Evolutionary conservation across 2,888 invertebrate species (phyloP).

Genomic region (Phymatocera aterrima): DNA sequence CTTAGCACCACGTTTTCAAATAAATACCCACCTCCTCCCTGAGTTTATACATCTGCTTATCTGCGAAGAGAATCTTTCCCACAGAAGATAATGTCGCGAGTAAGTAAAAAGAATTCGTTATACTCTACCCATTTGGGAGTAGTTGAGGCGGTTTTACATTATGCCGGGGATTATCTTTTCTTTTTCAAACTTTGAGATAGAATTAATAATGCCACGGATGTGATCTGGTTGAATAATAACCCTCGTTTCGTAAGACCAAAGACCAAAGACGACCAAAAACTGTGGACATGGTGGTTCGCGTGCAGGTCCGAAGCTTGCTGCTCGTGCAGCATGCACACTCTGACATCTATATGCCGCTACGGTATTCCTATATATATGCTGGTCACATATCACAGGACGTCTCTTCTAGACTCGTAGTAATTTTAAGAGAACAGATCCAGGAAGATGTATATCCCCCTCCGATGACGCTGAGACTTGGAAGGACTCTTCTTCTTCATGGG

Average conservation of each 20-base stretch:
- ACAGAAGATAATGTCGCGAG: slow-evolving; percentile 14
- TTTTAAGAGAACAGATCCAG: slow-evolving; percentile 42
- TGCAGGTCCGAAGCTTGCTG: background rate
- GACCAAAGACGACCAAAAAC: slow-evolving; percentile 9
- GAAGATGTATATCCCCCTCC: slow-evolving; percentile 38
- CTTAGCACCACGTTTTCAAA: background rate
- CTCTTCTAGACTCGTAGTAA: slow-evolving; percentile 43
- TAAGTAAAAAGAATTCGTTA: slow-evolving; percentile 25
- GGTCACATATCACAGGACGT: slow-evolving; percentile 43
- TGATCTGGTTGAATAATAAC: slow-evolving; percentile 35
- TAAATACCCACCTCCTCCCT: slow-evolving; percentile 4
- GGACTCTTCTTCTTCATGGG: slow-evolving; percentile 36
- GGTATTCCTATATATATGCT: slow-evolving; percentile 34
- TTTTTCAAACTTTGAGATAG: slow-evolving; percentile 18
- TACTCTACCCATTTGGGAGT: background rate
- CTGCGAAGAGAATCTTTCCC: slow-evolving; percentile 29
- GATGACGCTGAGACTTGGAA: slow-evolving; percentile 15
- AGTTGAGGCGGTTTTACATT: background rate
- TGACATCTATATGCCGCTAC: slow-evolving; percentile 5
- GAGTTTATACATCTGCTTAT: slow-evolving; percentile 4
- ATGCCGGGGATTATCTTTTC: background rate
- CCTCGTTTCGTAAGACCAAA: slow-evolving; percentile 13
- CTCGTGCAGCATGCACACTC: background rate
- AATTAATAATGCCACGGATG: slow-evolving; percentile 39
- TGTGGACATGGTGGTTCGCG: background rate